These are phyloP conservation scores for Equus przewalskii DNA, from an alignment of 2,113 vertebrate genomes.

Conservation along the genomic window DNA sequence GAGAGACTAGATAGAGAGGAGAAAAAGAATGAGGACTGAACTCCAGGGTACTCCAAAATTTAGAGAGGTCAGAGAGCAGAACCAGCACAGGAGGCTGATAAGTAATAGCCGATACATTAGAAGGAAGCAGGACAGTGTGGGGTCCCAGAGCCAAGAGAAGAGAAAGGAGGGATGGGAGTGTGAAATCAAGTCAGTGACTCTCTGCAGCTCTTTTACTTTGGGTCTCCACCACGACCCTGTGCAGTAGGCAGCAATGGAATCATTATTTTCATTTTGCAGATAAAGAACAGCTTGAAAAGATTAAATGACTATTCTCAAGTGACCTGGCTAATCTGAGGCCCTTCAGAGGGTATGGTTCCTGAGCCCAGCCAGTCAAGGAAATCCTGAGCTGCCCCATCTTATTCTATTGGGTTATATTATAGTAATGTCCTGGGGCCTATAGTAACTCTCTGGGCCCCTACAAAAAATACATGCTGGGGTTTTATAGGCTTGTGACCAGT, in stretches of 20 bases:
- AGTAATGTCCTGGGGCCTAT: not conserved
- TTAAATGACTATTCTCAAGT: not conserved
- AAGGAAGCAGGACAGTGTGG: not conserved
- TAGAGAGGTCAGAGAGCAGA: not conserved
- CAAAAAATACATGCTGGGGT: not conserved
- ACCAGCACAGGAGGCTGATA: not conserved
- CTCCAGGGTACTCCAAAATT: not conserved
- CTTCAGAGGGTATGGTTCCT: not conserved
- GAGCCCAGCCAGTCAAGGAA: not conserved
- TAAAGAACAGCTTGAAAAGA: not conserved
- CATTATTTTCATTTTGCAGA: not conserved
- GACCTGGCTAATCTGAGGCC: not conserved
- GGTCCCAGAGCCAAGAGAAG: not conserved
- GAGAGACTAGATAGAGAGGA: not conserved
- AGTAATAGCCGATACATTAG: not conserved
- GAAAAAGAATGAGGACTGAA: not conserved
- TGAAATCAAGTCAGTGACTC: not conserved
- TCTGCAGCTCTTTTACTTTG: not conserved
- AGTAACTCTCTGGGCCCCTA: not conserved
- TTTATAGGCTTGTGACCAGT: not conserved
- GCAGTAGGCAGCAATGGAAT: not conserved
- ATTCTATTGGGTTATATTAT: not conserved
- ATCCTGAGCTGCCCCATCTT: not conserved
- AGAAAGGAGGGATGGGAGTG: not conserved
- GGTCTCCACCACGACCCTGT: rapidly evolving